Percentiles rank a stretch among this genome's conserved stretches.
Conservation (phyloP, 2,888 invertebrate species). For the Terebella lapidaria region DNA sequence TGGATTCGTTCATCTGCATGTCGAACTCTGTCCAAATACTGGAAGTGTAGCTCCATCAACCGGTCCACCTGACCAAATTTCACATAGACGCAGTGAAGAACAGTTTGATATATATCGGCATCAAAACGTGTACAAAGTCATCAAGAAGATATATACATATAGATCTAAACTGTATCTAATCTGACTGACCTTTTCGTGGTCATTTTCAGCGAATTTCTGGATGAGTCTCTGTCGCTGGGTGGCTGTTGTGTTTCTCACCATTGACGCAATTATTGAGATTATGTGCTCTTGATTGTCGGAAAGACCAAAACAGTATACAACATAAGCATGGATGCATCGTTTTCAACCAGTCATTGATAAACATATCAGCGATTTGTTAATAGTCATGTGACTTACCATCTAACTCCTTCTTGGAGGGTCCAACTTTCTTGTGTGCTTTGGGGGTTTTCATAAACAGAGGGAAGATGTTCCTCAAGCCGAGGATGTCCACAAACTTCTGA, state of each 20-base stretch:
- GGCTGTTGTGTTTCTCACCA: slow-evolving; percentile 87
- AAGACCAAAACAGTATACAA: too few species aligned
- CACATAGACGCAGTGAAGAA: neutral
- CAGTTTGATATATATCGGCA: too few species aligned
- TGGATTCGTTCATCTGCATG: slow-evolving; percentile 75
- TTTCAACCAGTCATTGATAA: too few species aligned
- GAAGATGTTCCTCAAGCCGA: slow-evolving; percentile 89
- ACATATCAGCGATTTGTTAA: too few species aligned
- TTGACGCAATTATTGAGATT: slow-evolving; percentile 80
- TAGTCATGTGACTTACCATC: too few species aligned
- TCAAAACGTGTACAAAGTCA: too few species aligned
- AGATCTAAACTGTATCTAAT: neutral
- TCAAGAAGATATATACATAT: too few species aligned
- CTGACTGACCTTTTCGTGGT: slow-evolving; percentile 74
- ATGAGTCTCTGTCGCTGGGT: slow-evolving; percentile 83
- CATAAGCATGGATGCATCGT: too few species aligned
- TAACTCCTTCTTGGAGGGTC: slow-evolving; percentile 67
- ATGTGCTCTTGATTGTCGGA: slow-evolving; percentile 69
- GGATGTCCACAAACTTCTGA: slow-evolving; percentile 95
- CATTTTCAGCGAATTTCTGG: slow-evolving; percentile 95
- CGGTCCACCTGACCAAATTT: slow-evolving; percentile 69
- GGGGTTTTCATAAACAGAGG: slow-evolving; percentile 99
- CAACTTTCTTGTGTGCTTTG: slow-evolving; percentile 59
- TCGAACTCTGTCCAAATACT: slow-evolving; percentile 90
- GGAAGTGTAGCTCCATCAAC: slow-evolving; percentile 91